Evolutionary conservation across 2,888 invertebrate species (phyloP), one percentile per base, ranked within the genome.

Genomic region (Margaritifera margaritifera): DNA sequence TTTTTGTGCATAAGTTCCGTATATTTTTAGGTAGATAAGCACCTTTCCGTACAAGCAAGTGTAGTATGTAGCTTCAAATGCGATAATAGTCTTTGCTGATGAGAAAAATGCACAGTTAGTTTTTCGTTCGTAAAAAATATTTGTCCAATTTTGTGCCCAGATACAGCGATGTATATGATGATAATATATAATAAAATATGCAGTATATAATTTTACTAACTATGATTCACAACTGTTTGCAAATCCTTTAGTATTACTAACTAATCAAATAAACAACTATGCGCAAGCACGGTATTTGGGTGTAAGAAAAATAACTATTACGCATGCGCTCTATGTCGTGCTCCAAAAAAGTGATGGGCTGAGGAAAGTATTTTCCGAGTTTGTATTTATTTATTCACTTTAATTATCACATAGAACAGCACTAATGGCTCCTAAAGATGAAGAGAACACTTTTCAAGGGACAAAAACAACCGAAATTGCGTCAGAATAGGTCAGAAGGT

Each of bases 381-480:
- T 72, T 72, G 15, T 50, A 25, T 53, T 51, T 53, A 50, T 67
- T 70, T 56, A 22, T 52, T 27, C 31, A 59, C 56, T 70, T 67
- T 72, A 24, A 62, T 53, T 55, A 22, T 42, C 42, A 57, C 53
- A 42, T 24, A 50, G 19, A n/a, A 42, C 18, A 22, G 15, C 25
- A n/a, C 42, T 22, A 50, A 50, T 25, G 19, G 53, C n/a, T 51
- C 59, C 68, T 71, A 78, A 82, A 72, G 77, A 85, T 85, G 85
- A 84, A 83, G 80, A 84, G 81, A 71, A 80, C 78, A 70, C 77
- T 72, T 67, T 77, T 77, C 58, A 80, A 79, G 61, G 75, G 78
- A 61, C 63, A 52, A 74, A 63, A 62, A 53, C 31, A 58, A 59
- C 25, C 22, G 64, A 60, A 15, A 60, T 61, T 54, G 31, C 64